Evolutionary conservation across 2,888 invertebrate species (phyloP), one percentile per base, ranked within the genome.

Genomic region (Mellilla xanthometata): DNA sequence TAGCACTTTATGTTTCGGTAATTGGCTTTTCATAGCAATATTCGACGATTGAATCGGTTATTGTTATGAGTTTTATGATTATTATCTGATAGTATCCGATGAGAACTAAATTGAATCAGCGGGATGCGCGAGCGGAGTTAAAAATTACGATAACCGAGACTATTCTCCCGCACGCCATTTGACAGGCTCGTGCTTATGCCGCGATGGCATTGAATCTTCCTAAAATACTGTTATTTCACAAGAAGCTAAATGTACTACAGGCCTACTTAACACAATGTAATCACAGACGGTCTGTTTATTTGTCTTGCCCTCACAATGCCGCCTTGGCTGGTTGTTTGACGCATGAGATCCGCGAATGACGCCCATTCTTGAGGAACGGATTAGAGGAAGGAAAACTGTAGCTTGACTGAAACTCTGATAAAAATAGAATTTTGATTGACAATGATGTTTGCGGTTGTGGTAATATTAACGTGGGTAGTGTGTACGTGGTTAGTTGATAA

Each of bases 221-320:
- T 30, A 35, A 39, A 38, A 46, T 36, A 36, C 28, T 41, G 12
- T 2, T 1, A 15, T 31, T 47, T 29, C 36, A 7, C n/a, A 40
- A 40, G 24, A 31, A 12, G 13, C 31, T 29, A 40, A 27, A 15
- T 45, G 45, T 36, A 36, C 31, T 36, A 9, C 2, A 35, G 36
- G 27, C 47, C 40, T 41, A 38, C 47, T 41, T 41, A 46, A 33
- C 32, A 28, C 10, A 31, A 36, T 40, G 40, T 28, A 35, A 46
- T 40, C 39, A 39, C 30, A 12, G 26, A 36, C 36, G 12, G 11
- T n/a, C 8, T 46, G 46, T 47, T 47, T 47, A 47, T 47, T 41
- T 47, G 32, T 41, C 41, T 38, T 32, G 28, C 41, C 41, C 10
- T 41, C 15, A 41, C 31, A 47, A 47, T 46, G 35, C 12, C 13